Conservation (phyloP, 1,140 invertebrate species). For the Formica selysi region DNA sequence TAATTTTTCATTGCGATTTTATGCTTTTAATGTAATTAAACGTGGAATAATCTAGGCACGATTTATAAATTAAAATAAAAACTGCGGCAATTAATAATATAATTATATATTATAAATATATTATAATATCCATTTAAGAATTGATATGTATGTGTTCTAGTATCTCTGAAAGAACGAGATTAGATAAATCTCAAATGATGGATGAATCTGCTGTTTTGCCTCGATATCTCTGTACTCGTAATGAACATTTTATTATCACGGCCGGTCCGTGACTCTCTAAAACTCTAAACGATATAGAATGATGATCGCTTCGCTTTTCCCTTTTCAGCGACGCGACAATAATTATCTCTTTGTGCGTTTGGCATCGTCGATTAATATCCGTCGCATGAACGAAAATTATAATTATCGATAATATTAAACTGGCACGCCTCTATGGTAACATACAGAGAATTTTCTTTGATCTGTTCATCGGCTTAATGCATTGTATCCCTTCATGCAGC, state of each 20-base stretch:
- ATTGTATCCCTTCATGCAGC: constrained; percentile 14
- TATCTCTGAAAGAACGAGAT: background rate
- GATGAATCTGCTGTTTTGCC: constrained; percentile 39
- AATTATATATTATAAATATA: background rate
- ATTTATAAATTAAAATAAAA: constrained; percentile 34
- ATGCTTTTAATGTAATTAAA: constrained; percentile 41
- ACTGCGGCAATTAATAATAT: background rate
- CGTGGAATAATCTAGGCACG: background rate
- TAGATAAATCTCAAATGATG: background rate
- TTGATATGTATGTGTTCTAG: background rate
- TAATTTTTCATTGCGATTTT: constrained; percentile 10
- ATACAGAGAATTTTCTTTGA: constrained; percentile 39
- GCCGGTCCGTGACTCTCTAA: constrained; percentile 42
- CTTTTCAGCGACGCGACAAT: constrained; percentile 25
- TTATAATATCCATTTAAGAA: background rate
- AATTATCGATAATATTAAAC: constrained; percentile 58
- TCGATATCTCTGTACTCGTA: constrained; percentile 26
- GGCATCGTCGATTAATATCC: constrained; percentile 60
- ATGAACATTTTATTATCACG: constrained; percentile 55
- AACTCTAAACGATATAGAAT: constrained; percentile 59
- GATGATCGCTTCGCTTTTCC: constrained; percentile 17
- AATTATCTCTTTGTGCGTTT: constrained; percentile 55
- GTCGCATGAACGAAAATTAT: constrained; percentile 50
- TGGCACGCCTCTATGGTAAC: background rate
- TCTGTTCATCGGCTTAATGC: background rate